Percentiles rank a stretch among this genome's conserved stretches.
Evolutionary conservation across 2,888 invertebrate genomes (phyloP).

Genomic region (Cheilosia pagana): DNA sequence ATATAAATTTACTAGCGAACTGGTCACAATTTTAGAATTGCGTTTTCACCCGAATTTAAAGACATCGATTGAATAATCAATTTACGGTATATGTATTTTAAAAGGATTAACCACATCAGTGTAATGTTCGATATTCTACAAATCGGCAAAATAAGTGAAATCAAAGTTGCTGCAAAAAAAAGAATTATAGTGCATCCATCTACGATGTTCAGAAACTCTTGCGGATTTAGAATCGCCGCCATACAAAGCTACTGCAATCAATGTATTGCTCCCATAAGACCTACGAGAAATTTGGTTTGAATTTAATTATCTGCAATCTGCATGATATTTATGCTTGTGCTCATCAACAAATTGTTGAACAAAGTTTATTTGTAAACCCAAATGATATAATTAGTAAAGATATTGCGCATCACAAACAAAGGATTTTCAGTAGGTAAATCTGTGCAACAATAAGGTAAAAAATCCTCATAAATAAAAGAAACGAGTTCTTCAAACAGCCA

Average conservation of each 20-base stretch:
- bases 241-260: conserved; percentile 79
- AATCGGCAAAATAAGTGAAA: conserved; percentile 75
- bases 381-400: conserved; percentile 18
- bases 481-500: conserved; percentile 27
- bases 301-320: conserved; percentile 13
- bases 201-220: conserved; percentile 93
- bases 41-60: conserved; percentile 1
- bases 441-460: conserved; percentile 19
- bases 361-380: conserved; percentile 36
- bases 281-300: conserved; percentile 55
- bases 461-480: conserved; percentile 3
- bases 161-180: conserved; percentile 89
- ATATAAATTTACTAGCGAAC: conserved; percentile 10
- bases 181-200: conserved; percentile 94
- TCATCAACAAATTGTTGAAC: conserved; percentile 19
- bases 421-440: conserved; percentile 1
- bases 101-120: conserved; percentile 49
- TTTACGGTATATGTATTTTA: conserved; percentile 23
- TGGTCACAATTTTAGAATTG: conserved; percentile 5
- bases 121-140: conserved; percentile 68
- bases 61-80: conserved; percentile 46
- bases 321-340: conserved; percentile 27
- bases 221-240: conserved; percentile 78
- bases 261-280: conserved; percentile 76
- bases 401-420: conserved; percentile 33